Evolutionary conservation across 2,113 vertebrate genomes (phyloP), one percentile per base, ranked within the genome.

Genomic region (Lophotis ruficrista): DNA sequence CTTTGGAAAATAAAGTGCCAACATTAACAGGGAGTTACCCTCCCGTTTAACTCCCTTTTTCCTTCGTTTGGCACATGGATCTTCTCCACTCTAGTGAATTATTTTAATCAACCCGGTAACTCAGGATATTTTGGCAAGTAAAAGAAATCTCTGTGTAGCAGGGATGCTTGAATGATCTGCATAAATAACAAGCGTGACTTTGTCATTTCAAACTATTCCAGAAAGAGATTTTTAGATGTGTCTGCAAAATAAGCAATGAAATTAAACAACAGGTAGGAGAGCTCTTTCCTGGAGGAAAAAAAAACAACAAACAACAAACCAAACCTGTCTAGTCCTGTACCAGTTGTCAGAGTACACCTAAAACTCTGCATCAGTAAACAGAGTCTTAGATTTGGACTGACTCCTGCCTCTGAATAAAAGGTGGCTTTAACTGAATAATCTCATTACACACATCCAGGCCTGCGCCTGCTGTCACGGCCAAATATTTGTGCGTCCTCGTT

Each of bases 301-400:
- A 53, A 27, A 53, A n/a, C 37, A 35, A 53, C 28, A n/a, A 21
- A 12, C 56, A 20, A 43, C 41, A 43, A 43, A 43, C 38, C 8
- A 37, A 28, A n/a, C 47, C 27, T 84, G 83, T 90, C 72, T 70
- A 43, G 80, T 90, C 92, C 51, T 64, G 66, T 47, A 78, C 45
- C 21, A 25, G 51, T 33, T 94, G 90, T 79, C 90, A 95, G 71
- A 80, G 53, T 8, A 86, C 14, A 81, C 47, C 64, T 92, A 75
- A 66, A 92, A 12, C 89, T 94, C 84, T 56, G 54, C 79, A 80
- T 64, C 83, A 56, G 75, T 89, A 75, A 83, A 66, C 25, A 69
- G 14, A 51, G 87, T 54, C 83, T 93, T 83, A 10, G 30, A 8
- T 48, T 92, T 56, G 51, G 72, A 48, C 60, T 14, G 17, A 38